Percentiles rank a stretch among this genome's conserved stretches.
Conservation (phyloP, 2,888 invertebrate genomes). For the Teleogryllus oceanicus region DNA sequence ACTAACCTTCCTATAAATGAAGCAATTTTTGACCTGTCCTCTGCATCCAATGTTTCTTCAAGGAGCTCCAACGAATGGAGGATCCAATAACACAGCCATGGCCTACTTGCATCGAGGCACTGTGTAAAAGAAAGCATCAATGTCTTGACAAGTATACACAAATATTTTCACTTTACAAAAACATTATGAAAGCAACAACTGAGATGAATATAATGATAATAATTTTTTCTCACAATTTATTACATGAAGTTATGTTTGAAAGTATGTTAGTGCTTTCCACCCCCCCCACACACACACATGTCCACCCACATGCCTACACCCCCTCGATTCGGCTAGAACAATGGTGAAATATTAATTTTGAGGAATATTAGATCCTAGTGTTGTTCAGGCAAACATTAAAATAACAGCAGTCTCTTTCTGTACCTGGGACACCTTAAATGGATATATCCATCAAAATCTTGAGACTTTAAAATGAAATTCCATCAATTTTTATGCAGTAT, state of each 20-base stretch:
- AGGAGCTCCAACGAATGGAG: slow-evolving; percentile 82
- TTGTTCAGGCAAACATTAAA: no score
- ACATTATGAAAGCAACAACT: background rate
- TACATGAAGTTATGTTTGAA: background rate
- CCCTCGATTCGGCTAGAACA: no score
- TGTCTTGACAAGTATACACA: background rate
- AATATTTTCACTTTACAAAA: background rate
- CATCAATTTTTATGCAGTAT: no score
- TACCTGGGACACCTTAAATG: no score
- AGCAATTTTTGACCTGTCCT: slow-evolving; percentile 54
- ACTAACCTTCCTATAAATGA: slow-evolving; percentile 58
- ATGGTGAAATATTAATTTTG: no score
- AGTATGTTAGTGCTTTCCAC: no score
- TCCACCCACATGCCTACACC: no score
- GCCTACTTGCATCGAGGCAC: slow-evolving; percentile 88
- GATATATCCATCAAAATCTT: no score
- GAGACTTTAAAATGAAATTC: no score
- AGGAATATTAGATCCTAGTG: no score
- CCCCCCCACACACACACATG: no score
- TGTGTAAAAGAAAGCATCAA: slow-evolving; percentile 42
- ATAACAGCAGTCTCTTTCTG: no score
- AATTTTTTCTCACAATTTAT: background rate
- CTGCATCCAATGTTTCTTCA: slow-evolving; percentile 58
- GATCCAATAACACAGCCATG: slow-evolving; percentile 98
- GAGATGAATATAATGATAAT: background rate